Base-by-base conservation (phyloP, 2,797 vertebrate genomes). In the Gobionotothen gibberifrons region DNA sequence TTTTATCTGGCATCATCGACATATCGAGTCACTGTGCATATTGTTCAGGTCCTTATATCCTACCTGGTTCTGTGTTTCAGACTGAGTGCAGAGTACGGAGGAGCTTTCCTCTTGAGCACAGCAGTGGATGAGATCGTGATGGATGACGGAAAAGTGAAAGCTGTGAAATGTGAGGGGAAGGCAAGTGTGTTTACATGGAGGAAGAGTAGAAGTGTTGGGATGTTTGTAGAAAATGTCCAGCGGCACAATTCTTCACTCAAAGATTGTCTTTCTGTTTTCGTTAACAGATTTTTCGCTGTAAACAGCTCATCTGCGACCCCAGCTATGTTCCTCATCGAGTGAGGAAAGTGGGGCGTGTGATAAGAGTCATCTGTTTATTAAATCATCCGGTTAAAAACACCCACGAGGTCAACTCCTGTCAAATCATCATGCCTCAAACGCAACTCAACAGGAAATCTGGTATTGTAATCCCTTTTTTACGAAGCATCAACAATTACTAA, bases 371-470 rank as follows among this genome's bases (percentile, higher is more conserved):
- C 78, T 96, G 95, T 81, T 83, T 96, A 53, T 79, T 96, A 57
- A 94, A 95, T 61, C 95, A 95, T 77, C 93, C 95, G 1, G 90
- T 96, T 71, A 95, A 92, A 88, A 90, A 94, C 92, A 96, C 95
- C 5, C 87, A 94, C 0, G 92, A 94, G n/a, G 91, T 89, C 76
- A 91, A 52, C 40, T 95, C 95, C 40, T 95, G 94, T 73, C 93
- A 94, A 71, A 96, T 96, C 77, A 87, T 95, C 85, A 94, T 96
- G 79, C 95, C 95, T 10, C 94, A 94, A 69, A 67, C 85, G 17
- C 93, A 96, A 72, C 77, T 95, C 61, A 79, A 89, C 89, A 87
- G 95, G 76, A 95, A 95, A 79, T 95, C 95, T 77, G 95, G 95
- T 96, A 74, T 40, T 22, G 9, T 26, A n/a, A 32, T 6, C 2